Percentiles rank a stretch among this genome's conserved stretches.
Conservation (phyloP, 2,888 invertebrate species). For the Erebia epiphron region DNA sequence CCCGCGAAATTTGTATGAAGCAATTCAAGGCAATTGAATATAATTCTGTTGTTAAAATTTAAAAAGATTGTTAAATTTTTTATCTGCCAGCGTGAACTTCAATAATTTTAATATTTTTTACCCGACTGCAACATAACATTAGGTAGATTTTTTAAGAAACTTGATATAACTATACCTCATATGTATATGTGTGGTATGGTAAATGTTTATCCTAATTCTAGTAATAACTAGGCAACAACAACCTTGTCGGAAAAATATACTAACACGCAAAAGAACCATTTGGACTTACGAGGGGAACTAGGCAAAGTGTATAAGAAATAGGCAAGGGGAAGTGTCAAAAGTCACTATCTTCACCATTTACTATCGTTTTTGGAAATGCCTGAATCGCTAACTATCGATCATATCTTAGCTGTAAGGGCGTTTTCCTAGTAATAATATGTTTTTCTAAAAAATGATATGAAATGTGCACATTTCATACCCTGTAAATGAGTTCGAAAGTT, state of each 20-base stretch:
- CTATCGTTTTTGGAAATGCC: background rate
- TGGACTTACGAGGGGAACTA: conserved; percentile 1
- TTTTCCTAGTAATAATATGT: too few species aligned
- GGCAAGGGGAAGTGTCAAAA: conserved; percentile 7
- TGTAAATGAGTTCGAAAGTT: too few species aligned
- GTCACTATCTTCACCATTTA: conserved; percentile 8
- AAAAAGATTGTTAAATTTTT: too few species aligned
- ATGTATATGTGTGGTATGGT: background rate
- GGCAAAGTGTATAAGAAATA: conserved; percentile 18
- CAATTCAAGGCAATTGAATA: too few species aligned
- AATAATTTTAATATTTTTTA: too few species aligned
- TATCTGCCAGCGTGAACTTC: too few species aligned
- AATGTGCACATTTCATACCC: too few species aligned
- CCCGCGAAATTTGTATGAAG: too few species aligned
- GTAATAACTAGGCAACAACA: conserved; percentile 2
- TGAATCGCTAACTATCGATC: background rate
- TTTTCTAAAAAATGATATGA: too few species aligned
- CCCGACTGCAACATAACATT: too few species aligned
- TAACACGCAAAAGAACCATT: conserved; percentile 21
- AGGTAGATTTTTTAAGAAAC: background rate
- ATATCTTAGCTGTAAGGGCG: too few species aligned
- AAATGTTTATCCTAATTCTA: background rate
- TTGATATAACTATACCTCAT: background rate
- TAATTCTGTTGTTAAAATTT: too few species aligned
- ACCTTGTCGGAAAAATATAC: conserved; percentile 5